Evolutionary conservation across 35 echinoderm and acorn worm species (phyloP).

Genomic region (Chiridota heheva): DNA sequence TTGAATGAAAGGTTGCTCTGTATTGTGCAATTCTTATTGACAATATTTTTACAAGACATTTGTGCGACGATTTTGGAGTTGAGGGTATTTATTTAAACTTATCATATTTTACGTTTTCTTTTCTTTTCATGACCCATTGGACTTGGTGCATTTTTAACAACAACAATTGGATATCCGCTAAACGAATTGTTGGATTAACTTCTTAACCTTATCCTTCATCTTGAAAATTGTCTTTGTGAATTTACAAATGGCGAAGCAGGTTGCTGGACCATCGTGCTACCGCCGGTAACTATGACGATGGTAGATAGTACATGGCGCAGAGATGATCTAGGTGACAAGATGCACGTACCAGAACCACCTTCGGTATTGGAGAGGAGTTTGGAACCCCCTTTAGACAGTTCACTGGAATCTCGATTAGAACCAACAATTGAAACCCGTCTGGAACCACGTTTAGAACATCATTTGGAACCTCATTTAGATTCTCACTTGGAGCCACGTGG

Average conservation of each 20-base stretch:
- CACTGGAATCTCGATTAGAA: conserved; percentile 39
- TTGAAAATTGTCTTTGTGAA: no score
- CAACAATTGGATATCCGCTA: no score
- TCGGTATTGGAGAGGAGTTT: conserved; percentile 27
- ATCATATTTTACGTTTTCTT: conserved; percentile 50
- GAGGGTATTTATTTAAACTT: conserved; percentile 14
- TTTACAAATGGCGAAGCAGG: conserved; percentile 83
- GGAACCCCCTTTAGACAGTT: conserved; percentile 43
- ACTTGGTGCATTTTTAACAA: no score
- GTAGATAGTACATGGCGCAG: conserved; percentile 97
- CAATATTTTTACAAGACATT: background rate
- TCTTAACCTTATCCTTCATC: no score
- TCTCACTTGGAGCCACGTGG: background rate
- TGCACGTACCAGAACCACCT: conserved; percentile 58
- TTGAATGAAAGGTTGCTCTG: no score
- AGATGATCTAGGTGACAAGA: conserved; percentile 92
- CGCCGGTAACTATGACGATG: conserved; percentile 98
- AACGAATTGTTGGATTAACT: no score
- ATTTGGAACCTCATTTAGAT: no score
- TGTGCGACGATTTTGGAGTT: background rate
- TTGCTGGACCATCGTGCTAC: conserved; percentile 80
- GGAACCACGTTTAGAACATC: no score
- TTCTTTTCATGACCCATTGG: conserved; percentile 47
- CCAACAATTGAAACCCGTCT: background rate
- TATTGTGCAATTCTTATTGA: no score